Conservation (phyloP, 2,797 vertebrate species). For the Hapalemur alaotrensis region DNA sequence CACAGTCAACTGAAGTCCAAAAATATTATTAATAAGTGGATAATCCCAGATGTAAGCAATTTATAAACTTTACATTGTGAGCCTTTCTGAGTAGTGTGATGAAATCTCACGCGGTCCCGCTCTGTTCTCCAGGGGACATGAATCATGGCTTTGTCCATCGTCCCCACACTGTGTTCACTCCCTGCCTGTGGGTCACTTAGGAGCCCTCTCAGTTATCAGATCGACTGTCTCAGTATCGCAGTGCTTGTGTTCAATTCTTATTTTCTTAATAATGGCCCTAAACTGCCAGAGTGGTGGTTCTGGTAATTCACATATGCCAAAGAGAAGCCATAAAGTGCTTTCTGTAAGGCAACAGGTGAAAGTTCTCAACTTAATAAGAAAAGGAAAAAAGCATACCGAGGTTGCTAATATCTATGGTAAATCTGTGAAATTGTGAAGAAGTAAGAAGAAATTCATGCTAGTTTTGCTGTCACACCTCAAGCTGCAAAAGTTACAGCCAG, state of each 20-base stretch:
- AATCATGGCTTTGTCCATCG: neutral
- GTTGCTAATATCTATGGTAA: neutral
- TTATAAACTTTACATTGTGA: neutral
- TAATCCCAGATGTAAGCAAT: neutral
- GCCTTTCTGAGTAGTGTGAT: neutral
- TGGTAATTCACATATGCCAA: neutral
- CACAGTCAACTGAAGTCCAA: neutral
- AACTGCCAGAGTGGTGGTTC: neutral
- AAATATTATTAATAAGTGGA: neutral
- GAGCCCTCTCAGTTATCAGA: neutral
- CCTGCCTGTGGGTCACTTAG: neutral
- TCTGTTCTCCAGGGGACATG: neutral
- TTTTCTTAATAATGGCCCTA: neutral
- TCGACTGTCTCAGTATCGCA: neutral
- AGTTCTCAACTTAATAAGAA: neutral
- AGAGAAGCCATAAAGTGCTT: neutral
- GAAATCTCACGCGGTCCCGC: neutral
- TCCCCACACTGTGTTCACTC: neutral
- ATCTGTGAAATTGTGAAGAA: neutral
- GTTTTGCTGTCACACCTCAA: neutral
- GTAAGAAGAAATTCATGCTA: neutral
- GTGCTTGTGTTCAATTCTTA: neutral
- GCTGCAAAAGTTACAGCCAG: neutral
- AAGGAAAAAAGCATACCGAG: neutral
- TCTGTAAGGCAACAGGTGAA: neutral